phyloP scores from a whole-genome alignment of 2,888 invertebrate genomes.

The Emesis castigata region DNA sequence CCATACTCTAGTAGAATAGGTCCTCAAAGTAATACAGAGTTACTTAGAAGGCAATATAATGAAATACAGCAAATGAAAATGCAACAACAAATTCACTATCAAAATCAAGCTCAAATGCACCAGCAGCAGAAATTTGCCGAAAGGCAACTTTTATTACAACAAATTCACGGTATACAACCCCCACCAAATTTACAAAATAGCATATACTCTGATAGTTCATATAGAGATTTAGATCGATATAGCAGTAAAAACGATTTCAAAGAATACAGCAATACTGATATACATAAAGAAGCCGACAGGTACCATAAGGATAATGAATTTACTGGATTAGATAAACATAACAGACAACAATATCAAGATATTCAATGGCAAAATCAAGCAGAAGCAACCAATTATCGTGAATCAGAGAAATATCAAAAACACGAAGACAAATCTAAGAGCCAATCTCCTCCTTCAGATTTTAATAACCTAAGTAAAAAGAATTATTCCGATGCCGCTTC shows the following conservation, averaged over 20 bases:
- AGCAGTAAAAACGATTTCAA: constrained; percentile 83
- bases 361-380: constrained; percentile 82
- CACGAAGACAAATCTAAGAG: constrained; percentile 78
- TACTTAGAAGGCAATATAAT: constrained; percentile 89
- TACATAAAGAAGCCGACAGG: constrained; percentile 80
- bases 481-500: constrained; percentile 77
- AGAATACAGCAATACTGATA: constrained; percentile 80
- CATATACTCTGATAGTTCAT: constrained; percentile 84
- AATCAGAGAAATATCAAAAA: constrained; percentile 78
- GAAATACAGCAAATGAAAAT: constrained; percentile 91
- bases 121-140: constrained; percentile 91
- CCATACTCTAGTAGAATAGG: constrained; percentile 86
- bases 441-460: constrained; percentile 79
- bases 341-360: constrained; percentile 78
- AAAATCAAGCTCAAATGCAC: constrained; percentile 90
- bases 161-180: constrained; percentile 87
- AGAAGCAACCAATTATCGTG: constrained; percentile 75
- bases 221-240: constrained; percentile 83
- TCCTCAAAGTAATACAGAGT: constrained; percentile 88
- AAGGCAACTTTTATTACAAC: constrained; percentile 89
- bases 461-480: constrained; percentile 77
- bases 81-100: constrained; percentile 90
- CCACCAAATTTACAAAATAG: constrained; percentile 85
- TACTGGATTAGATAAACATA: constrained; percentile 80
- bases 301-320: constrained; percentile 82